phyloP scores from a whole-genome alignment of 1,140 invertebrate species.

The Littorina saxatilis region DNA sequence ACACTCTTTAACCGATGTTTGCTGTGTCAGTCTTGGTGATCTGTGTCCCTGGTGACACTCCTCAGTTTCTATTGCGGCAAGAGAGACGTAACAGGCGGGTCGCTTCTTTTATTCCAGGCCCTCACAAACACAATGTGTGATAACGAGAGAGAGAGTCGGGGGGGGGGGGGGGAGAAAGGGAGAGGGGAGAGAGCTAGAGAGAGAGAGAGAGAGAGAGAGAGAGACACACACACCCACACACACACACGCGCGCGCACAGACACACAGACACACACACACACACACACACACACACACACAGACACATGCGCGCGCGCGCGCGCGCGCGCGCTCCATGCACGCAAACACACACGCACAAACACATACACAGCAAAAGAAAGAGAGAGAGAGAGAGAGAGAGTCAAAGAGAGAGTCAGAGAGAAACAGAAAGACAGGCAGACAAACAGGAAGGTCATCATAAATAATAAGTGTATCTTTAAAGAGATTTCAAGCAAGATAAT shows the following conservation, averaged over 20 bases:
- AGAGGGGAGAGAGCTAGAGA: not conserved
- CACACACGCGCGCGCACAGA: not conserved
- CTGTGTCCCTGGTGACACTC: not conserved
- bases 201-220: not conserved
- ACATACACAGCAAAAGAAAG: too few species aligned
- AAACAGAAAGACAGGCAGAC: too few species aligned
- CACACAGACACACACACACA: conserved; percentile 6
- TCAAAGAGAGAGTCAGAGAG: too few species aligned
- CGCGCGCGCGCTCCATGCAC: conserved; percentile 7
- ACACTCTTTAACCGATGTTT: too few species aligned
- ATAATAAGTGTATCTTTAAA: too few species aligned
- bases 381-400: too few species aligned
- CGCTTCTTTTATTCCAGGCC: too few species aligned
- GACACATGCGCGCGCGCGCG: not conserved
- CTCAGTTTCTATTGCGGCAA: too few species aligned
- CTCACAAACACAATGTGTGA: not conserved
- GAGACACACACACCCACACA: not conserved
- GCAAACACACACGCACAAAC: not conserved
- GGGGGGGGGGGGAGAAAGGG: too few species aligned
- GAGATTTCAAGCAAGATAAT: too few species aligned
- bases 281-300: conserved; percentile 3
- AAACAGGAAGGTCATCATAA: too few species aligned
- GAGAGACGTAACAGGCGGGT: too few species aligned
- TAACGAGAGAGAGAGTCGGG: not conserved
- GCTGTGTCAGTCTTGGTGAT: conserved; percentile 7